Percentiles rank a stretch among this genome's conserved stretches.
phyloP scores from a whole-genome alignment of 92 coral and sea anemone genomes.

The Galaxea fascicularis region DNA sequence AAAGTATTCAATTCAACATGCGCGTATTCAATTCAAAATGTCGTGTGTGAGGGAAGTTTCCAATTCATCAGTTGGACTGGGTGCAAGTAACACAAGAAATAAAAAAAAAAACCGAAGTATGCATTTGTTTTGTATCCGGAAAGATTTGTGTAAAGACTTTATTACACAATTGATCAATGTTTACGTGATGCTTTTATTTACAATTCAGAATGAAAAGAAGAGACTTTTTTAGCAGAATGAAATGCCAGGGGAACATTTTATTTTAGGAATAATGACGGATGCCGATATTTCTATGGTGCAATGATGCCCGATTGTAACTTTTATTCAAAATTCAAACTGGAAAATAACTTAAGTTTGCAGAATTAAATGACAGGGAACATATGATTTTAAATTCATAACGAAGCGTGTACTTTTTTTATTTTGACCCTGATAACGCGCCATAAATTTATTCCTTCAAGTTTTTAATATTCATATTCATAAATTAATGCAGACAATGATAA shows the following conservation, averaged over 20 bases:
- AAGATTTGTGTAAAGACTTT: constrained; percentile 18
- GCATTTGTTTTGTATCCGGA: constrained; percentile 10
- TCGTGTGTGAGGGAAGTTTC: constrained; percentile 27
- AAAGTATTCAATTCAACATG: constrained; percentile 44
- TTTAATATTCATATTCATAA: too few species aligned
- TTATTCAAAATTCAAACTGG: constrained; percentile 22
- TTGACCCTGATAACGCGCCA: constrained; percentile 54
- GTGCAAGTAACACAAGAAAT: constrained; percentile 1
- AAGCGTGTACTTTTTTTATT: constrained; percentile 26
- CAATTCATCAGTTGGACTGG: constrained; percentile 33
- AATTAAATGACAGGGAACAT: constrained; percentile 15
- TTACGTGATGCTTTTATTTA: too few species aligned
- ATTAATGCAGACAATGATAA: too few species aligned
- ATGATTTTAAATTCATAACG: constrained; percentile 15
- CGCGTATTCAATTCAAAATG: constrained; percentile 57
- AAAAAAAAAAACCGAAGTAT: background rate
- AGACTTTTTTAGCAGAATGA: constrained; percentile 17
- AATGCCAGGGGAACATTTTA: constrained; percentile 22
- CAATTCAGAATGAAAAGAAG: too few species aligned
- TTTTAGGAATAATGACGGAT: constrained; percentile 11
- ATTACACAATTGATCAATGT: constrained; percentile 3
- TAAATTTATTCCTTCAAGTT: too few species aligned
- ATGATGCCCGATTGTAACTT: constrained; percentile 17
- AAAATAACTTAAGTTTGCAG: constrained; percentile 18
- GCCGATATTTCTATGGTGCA: constrained; percentile 21